A percentile compares a stretch with the other conserved stretches of the same genome.
Conservation (phyloP, 2,797 vertebrate genomes). For the Lerista edwardsae region DNA sequence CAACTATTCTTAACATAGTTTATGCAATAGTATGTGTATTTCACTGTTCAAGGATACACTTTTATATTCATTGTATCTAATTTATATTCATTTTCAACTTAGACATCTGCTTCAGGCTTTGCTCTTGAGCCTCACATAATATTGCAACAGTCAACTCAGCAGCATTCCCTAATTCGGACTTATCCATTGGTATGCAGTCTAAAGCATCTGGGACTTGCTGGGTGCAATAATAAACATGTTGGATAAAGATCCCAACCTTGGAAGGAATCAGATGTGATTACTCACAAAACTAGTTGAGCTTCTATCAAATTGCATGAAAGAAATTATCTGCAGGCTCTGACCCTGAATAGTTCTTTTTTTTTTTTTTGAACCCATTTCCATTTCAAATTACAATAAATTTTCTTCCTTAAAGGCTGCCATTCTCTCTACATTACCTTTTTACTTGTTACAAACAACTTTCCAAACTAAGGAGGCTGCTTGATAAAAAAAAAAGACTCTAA, state of each 20-base stretch:
- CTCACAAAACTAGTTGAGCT: background rate
- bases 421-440: slow-evolving; percentile 65
- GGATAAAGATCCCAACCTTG: background rate
- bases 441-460: slow-evolving; percentile 70
- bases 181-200: background rate
- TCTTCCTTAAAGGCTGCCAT: slow-evolving; percentile 41
- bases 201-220: background rate
- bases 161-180: background rate
- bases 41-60: background rate
- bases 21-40: background rate
- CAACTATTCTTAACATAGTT: background rate
- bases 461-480: slow-evolving; percentile 71
- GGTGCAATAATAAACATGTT: background rate
- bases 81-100: slow-evolving; percentile 1
- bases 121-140: background rate
- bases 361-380: background rate
- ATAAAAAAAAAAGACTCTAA: slow-evolving; percentile 82
- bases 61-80: background rate
- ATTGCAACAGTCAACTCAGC: background rate
- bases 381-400: slow-evolving; percentile 39
- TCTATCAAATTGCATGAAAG: background rate
- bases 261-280: background rate
- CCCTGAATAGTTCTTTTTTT: background rate
- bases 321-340: background rate
- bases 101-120: slow-evolving; percentile 24